Base-by-base conservation (phyloP, 2,888 invertebrate genomes). In the Nezara viridula region DNA sequence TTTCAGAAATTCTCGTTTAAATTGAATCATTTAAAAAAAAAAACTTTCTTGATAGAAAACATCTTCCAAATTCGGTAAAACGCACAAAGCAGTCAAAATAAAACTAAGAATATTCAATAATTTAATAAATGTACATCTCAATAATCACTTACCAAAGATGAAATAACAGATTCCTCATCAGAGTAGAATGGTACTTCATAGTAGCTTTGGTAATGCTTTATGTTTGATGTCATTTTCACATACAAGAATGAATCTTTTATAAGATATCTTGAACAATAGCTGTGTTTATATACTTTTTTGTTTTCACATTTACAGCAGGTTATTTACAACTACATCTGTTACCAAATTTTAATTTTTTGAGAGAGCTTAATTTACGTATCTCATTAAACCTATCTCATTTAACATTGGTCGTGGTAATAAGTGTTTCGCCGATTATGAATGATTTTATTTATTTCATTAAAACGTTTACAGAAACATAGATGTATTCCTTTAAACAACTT, bases 321-420 rank as follows among this genome's bases (percentile, higher is more conserved):
- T 73, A 73, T 73, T 73, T 73, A 37, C 32, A 73, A 73, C 0
- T 73, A 73, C 66, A 73, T 73, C 66, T 73, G 66, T 73, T 73
- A 60, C 60, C 60, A 12, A 60, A 60, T 27, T 60, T 27, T 60
- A 19, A 73, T 37, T 73, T 32, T 73, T 19, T 9, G 14, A 27
- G 19, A 60, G 27, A 32, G 60, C 4, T 60, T 32, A 32, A 60
- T 60, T 60, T 60, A 27, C 27, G 3, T 60, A 60, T 32, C 14
- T 5, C n/a, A n/a, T 27, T 16, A 55, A 7, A 55, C 60, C 16
- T 27, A 60, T 27, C 27, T 60, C 16, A 27, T 27, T 16, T 32
- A 27, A 60, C 14, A n/a, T n/a, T n/a, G n/a, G n/a, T n/a, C n/a
- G n/a, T n/a, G n/a, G n/a, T n/a, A n/a, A n/a, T n/a, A n/a, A n/a